phyloP scores from a whole-genome alignment of 1,140 invertebrate species.

The Eulimnadia texana region DNA sequence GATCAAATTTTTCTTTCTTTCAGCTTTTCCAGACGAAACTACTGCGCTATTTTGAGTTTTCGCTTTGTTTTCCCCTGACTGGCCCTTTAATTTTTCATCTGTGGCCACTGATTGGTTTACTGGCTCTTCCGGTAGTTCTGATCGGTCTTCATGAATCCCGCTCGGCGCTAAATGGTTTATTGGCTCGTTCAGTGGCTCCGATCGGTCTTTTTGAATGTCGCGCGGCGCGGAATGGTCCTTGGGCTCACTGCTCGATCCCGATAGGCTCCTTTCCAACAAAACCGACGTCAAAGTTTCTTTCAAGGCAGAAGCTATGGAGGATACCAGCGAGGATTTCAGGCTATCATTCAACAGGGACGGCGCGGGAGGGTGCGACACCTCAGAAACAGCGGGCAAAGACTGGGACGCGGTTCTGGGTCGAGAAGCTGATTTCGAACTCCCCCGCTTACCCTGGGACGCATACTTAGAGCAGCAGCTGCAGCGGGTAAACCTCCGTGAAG shows the following conservation, averaged over 20 bases:
- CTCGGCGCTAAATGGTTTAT: no score
- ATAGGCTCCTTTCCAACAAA: background rate
- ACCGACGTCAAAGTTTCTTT: constrained; percentile 11
- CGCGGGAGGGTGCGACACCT: background rate
- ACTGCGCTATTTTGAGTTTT: no score
- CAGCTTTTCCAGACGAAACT: constrained; percentile 21
- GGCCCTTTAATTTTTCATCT: no score
- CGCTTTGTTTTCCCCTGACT: no score
- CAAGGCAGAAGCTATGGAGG: constrained; percentile 3
- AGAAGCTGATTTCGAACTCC: background rate
- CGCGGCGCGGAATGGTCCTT: background rate
- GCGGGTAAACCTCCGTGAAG: constrained; percentile 4
- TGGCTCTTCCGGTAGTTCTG: no score
- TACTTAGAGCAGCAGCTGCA: constrained; percentile 8
- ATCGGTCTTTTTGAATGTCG: background rate
- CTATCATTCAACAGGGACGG: background rate
- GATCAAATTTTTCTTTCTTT: constrained; percentile 23
- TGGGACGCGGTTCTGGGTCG: background rate
- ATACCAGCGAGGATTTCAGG: constrained; percentile 5
- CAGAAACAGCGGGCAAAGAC: background rate
- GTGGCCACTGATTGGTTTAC: no score
- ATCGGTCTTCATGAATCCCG: no score
- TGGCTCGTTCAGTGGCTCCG: background rate
- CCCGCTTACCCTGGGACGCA: background rate
- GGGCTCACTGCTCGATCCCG: no score